Percentiles rank a stretch among this genome's conserved stretches.
These are phyloP conservation scores for Gonioctena quinquepunctata DNA, from an alignment of 1,140 invertebrate genomes.

Conservation along the genomic window DNA sequence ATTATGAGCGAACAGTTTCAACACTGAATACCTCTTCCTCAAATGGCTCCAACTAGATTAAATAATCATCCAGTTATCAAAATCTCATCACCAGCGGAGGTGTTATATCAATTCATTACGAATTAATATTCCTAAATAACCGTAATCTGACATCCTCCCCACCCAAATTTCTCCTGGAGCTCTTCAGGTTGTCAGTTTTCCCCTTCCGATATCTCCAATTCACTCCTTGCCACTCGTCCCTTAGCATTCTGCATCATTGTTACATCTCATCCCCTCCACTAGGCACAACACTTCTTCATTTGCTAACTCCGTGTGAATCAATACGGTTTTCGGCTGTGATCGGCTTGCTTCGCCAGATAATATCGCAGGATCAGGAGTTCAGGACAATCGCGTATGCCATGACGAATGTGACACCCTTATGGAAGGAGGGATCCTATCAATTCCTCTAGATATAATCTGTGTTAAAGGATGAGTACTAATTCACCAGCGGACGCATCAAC, in stretches of 20 bases:
- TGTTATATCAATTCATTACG: slow-evolving; percentile 19
- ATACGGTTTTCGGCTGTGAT: slow-evolving; percentile 16
- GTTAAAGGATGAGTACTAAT: no score
- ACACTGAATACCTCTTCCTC: not conserved
- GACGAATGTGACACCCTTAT: slow-evolving; percentile 20
- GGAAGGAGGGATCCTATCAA: no score
- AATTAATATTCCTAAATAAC: slow-evolving; percentile 24
- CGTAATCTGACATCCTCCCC: not conserved
- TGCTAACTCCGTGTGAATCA: slow-evolving; percentile 24
- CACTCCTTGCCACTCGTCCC: not conserved
- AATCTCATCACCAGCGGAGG: slow-evolving; percentile 15
- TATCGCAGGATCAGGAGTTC: slow-evolving; percentile 25
- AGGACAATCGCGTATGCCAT: slow-evolving; percentile 24
- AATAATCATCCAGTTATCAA: slow-evolving; percentile 13
- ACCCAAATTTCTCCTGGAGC: not conserved
- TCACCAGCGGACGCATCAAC: no score
- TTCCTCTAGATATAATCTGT: no score
- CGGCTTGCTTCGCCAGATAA: slow-evolving; percentile 15
- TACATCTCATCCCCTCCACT: slow-evolving; percentile 9
- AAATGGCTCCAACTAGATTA: not conserved
- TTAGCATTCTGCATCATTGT: slow-evolving; percentile 6
- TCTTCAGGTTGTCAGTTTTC: slow-evolving; percentile 10
- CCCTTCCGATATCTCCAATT: slow-evolving; percentile 2
- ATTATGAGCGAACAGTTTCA: no score
- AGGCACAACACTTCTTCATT: slow-evolving; percentile 19